Evolutionary conservation across 2,888 invertebrate genomes (phyloP).

Genomic region (Andrena bicolor): DNA sequence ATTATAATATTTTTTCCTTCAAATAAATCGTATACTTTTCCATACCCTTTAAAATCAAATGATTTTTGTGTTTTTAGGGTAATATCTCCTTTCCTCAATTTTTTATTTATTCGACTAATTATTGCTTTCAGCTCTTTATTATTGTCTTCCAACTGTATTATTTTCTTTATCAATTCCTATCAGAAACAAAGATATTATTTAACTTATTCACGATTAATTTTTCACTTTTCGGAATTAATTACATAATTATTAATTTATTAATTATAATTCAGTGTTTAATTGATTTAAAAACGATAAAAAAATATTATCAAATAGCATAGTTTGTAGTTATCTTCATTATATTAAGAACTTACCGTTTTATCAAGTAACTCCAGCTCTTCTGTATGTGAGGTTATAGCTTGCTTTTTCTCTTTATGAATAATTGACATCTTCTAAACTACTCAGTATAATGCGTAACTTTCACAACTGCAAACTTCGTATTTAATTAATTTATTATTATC

Average conservation of each 20-base stretch:
- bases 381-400: neutral
- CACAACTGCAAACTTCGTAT: no score
- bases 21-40: slow-evolving; percentile 11
- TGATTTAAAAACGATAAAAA: neutral
- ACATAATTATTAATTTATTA: no score
- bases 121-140: slow-evolving; percentile 92
- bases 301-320: neutral
- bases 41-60: slow-evolving; percentile 89
- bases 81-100: slow-evolving; percentile 40
- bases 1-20: neutral
- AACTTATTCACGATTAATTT: neutral
- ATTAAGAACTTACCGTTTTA: slow-evolving; percentile 36
- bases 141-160: slow-evolving; percentile 91
- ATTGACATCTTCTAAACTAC: slow-evolving; percentile 4
- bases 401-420: neutral
- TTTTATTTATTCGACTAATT: slow-evolving; percentile 82
- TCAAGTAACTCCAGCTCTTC: slow-evolving; percentile 33
- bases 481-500: no score
- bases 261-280: neutral
- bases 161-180: slow-evolving; percentile 90
- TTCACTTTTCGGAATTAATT: no score
- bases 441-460: no score
- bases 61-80: slow-evolving; percentile 80
- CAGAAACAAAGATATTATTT: slow-evolving; percentile 61
- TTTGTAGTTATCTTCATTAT: neutral